Base-by-base conservation (phyloP, 1,140 invertebrate genomes). In the Papilio helenus region DNA sequence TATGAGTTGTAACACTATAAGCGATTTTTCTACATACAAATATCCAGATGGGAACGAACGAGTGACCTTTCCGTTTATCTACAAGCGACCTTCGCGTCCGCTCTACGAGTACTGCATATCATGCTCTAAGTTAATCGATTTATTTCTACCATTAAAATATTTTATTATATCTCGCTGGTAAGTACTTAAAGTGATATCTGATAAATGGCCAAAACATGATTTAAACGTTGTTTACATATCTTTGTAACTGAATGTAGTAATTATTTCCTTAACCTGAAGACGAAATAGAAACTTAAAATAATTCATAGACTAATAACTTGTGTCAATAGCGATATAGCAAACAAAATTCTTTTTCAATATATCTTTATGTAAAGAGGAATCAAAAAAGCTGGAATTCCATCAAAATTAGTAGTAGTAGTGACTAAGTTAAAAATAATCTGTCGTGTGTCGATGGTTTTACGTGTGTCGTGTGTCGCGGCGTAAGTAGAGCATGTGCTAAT, bases 401-500 rank as follows among this genome's bases (percentile, higher is more conserved):
- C 49, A 51, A 51, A 51, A 18, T 51, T 18, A 14, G 12, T 1
- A 46, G 5, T 18, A 18, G 46, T 18, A 49, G 23, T 23, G 12
- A 20, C 20, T 12, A 61, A 61, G 61, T 12, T 68, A 29, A 68
- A 55, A 55, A 18, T 55, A 68, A 26, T 14, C 3, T 68, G 14
- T 29, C 61, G n/a, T 74, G 44, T 74, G n/a, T 14, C 39, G 72
- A 49, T 42, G 72, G 4, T 9, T 49, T 73, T 73, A 44, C 10
- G 71, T 3, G 34, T n/a, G n/a, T 20, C 72, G 39, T 26, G 16
- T 23, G 39, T 12, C 71, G 34, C 29, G 71, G 29, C 16, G 44
- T 49, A 74, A 74, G 42, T 74, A 49, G 72, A 74, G 72, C 72
- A 74, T 74, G 72, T 49, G 72, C 44, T 74, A 74, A 74, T 74